Base-by-base conservation (phyloP, 2,888 invertebrate species). In the Neoaliturus tenellus region DNA sequence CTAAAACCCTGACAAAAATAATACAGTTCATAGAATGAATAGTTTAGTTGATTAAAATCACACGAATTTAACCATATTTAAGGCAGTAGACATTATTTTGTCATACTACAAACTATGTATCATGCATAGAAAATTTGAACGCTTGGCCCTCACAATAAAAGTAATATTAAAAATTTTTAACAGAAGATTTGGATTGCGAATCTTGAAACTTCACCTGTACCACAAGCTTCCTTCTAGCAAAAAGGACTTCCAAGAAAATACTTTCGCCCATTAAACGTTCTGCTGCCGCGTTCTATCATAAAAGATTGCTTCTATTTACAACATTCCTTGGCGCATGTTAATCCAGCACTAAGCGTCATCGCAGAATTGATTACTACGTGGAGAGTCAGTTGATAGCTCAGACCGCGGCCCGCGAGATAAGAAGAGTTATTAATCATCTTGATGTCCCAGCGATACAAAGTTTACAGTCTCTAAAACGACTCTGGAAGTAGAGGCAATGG, bases 301-400 rank as follows among this genome's bases (percentile, higher is more conserved):
- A 12, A 62, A 17, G 25, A 62, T 62, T 62, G 17, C 62, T 62
- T 4, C 62, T n/a, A 31, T 62, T 62, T 62, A 62, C 62, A 62
- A 31, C 62, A 62, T 62, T 62, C 62, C 62, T 31, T 4, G 4
- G 62, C 31, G 62, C 31, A 62, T 62, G 62, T 62, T 62, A 62
- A 28, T 62, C n/a, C 62, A 28, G 62, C 31, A 62, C 25, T 62
- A 62, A 62, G 62, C 62, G 62, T 62, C 62, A 5, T 31, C 14
- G 62, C 28, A 12, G 28, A 62, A 62, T 62, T 62, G 62, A 62
- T 62, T 28, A 28, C 55, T 62, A 20, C 51, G 48, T 28, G 55
- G 48, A 62, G 55, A 20, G 28, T 62, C 5, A 14, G 28, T 62
- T 62, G 62, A 62, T 62, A 62, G 62, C 62, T 28, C 17, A 14